A percentile compares a stretch with the other conserved stretches of the same genome.
phyloP scores from a whole-genome alignment of 2,113 vertebrate genomes.

The Sorex araneus region DNA sequence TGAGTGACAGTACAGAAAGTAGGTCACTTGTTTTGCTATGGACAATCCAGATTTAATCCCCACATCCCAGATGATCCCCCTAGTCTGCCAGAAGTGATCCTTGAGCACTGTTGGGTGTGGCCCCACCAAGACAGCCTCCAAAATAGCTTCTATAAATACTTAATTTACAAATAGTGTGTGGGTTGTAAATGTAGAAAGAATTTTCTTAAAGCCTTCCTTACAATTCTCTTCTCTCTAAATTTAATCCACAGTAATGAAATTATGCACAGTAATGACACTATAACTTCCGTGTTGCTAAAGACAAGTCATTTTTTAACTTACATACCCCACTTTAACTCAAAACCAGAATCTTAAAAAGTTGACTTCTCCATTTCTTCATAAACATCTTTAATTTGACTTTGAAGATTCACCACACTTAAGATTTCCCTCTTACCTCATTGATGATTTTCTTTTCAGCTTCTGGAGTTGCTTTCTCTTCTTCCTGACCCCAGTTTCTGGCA shows the following conservation, averaged over 20 bases:
- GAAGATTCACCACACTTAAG: not conserved
- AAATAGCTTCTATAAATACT: no score
- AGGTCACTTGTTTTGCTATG: no score
- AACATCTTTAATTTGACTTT: not conserved
- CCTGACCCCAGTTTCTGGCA: no score
- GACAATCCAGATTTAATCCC: no score
- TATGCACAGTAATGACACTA: not conserved
- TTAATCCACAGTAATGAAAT: no score
- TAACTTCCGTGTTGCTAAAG: not conserved
- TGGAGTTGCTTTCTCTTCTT: not conserved
- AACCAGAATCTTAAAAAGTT: conserved; percentile 6
- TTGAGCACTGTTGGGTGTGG: no score
- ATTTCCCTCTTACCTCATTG: not conserved
- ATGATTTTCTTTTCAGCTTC: not conserved
- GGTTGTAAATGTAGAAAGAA: not conserved
- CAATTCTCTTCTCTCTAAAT: not conserved
- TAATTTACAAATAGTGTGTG: no score
- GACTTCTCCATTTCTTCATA: conserved; percentile 37
- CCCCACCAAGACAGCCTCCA: no score
- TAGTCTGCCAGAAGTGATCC: no score
- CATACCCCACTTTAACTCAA: not conserved
- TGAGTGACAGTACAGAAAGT: no score
- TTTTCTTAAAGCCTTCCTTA: not conserved
- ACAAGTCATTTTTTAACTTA: not conserved
- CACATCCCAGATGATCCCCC: no score